Conservation (phyloP, 2,888 invertebrate species). For the Microplitis deprimator region DNA sequence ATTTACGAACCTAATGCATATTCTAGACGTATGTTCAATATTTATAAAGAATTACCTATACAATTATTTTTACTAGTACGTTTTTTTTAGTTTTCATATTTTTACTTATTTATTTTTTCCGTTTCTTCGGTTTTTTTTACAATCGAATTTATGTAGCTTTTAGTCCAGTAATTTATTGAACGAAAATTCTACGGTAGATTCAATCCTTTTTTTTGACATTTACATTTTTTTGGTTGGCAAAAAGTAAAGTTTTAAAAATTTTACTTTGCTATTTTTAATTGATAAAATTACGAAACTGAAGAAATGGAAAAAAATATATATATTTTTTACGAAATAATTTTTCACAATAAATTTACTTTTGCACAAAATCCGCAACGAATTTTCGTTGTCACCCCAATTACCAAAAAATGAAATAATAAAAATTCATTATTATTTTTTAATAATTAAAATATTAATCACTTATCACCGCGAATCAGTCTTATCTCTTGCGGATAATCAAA, state of each 20-base stretch:
- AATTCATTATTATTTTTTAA: no score
- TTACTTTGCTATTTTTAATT: no score
- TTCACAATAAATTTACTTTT: background rate
- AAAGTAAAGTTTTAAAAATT: no score
- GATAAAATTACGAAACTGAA: no score
- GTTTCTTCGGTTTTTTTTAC: slow-evolving; percentile 24
- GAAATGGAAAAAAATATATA: no score
- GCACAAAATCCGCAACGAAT: slow-evolving; percentile 17
- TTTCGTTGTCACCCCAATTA: slow-evolving; percentile 24
- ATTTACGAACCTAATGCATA: slow-evolving; percentile 57
- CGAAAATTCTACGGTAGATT: no score
- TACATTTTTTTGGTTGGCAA: background rate
- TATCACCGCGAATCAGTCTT: slow-evolving; percentile 44
- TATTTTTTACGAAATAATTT: no score
- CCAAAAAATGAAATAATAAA: slow-evolving; percentile 5
- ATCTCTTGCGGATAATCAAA: slow-evolving; percentile 41
- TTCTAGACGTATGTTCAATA: slow-evolving; percentile 51
- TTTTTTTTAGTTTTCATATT: slow-evolving; percentile 33
- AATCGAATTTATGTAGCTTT: background rate
- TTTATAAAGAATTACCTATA: slow-evolving; percentile 58
- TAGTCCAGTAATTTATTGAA: slow-evolving; percentile 33
- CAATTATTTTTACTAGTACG: slow-evolving; percentile 64
- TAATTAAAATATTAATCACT: background rate
- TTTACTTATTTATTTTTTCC: slow-evolving; percentile 12
- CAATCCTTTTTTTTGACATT: background rate